Base-by-base conservation (phyloP, 2,888 invertebrate species). In the Limnephilus auricula region DNA sequence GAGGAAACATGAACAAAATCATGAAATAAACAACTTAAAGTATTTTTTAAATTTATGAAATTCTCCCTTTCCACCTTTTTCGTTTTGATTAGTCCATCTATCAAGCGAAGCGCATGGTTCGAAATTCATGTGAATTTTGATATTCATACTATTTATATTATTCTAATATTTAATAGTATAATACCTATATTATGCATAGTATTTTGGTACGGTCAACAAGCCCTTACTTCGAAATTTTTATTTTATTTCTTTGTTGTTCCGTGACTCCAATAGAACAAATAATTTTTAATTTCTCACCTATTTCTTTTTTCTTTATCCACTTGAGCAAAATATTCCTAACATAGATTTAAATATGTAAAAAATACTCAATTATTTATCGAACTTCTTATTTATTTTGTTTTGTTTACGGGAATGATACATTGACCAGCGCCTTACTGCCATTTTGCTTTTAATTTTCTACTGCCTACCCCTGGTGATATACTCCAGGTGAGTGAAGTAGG, bases 381-480 rank as follows among this genome's bases (percentile, higher is more conserved):
- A 65, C 4, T 45, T 15, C 87, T 87, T 87, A 87, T 87, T 87
- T 50, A 84, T 84, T 87, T 65, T 65, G 65, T 85, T 82, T 82
- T 82, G 82, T 85, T 40, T n/a, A 31, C 65, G 87, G 65, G 87
- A 34, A 87, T 10, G 87, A 65, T 31, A 31, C 87, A 85, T 45
- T 85, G 50, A 87, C 87, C 87, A 65, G 87, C 87, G 65, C 87
- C 87, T 65, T 25, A 87, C 87, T 87, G 87, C 87, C 87, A 87
- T 87, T 84, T 87, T 87, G 65, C 87, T 65, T 31, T 65, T 87
- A 87, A 87, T 45, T 65, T 87, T 85, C 6, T 31, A 18, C 50
- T 50, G 65, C 65, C 65, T n/a, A 87, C 34, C 32, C 18, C 84
- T 30, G 45, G 30, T 25, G 65, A 65, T 50, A 34, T 87, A 31